Conservation (phyloP, 2,113 vertebrate genomes). For the Carassius auratus region DNA sequence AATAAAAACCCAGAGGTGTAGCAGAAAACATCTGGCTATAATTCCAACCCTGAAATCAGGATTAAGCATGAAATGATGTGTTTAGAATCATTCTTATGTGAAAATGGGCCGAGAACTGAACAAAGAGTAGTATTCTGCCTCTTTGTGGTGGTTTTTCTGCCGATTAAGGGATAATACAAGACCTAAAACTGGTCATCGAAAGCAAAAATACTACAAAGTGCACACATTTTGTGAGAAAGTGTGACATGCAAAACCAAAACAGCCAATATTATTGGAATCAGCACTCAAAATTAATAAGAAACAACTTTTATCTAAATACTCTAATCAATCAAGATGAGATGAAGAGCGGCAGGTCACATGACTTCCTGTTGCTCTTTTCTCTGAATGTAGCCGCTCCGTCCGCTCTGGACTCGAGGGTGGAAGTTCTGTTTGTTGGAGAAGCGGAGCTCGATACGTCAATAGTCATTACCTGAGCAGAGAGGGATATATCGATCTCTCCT, state of each 20-base stretch:
- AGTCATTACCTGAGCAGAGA: slow-evolving; percentile 35
- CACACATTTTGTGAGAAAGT: neutral
- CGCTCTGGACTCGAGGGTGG: neutral
- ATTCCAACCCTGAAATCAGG: too few species aligned
- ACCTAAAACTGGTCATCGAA: neutral
- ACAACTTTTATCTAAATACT: neutral
- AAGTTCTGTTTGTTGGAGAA: neutral
- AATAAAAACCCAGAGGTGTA: too few species aligned
- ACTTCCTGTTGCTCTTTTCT: slow-evolving; percentile 8
- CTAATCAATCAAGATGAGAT: neutral
- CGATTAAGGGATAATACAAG: neutral
- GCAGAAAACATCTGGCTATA: too few species aligned
- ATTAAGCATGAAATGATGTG: too few species aligned
- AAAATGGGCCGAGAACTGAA: neutral
- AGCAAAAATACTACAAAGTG: neutral
- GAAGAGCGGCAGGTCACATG: neutral
- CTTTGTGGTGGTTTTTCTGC: neutral
- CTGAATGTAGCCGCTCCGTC: neutral
- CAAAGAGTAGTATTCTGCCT: too few species aligned
- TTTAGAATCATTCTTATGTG: neutral
- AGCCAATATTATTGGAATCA: too few species aligned
- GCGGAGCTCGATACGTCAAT: slow-evolving; percentile 11
- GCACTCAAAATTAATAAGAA: neutral
- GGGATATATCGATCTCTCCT: slow-evolving; percentile 17
- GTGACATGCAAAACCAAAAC: neutral